These are phyloP conservation scores for Streptopelia turtur DNA, from an alignment of 2,797 vertebrate species.

Conservation along the genomic window DNA sequence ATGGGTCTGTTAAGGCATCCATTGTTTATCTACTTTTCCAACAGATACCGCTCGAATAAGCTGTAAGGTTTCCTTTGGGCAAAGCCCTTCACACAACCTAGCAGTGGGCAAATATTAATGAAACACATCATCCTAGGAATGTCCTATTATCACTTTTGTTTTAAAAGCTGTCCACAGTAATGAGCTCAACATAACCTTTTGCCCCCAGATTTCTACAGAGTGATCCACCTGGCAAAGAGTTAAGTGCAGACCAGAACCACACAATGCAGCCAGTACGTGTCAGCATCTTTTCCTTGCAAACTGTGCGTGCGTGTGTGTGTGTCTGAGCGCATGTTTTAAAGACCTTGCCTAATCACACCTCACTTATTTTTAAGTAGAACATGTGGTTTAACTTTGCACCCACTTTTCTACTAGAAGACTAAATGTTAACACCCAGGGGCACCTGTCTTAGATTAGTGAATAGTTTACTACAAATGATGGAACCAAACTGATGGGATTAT, in stretches of 20 bases:
- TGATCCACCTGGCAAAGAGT: slow-evolving; percentile 58
- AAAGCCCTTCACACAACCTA: background rate
- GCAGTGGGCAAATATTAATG: slow-evolving; percentile 43
- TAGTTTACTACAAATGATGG: slow-evolving; percentile 73
- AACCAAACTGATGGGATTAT: slow-evolving; percentile 55
- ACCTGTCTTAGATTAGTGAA: slow-evolving; percentile 90
- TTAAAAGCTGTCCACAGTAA: slow-evolving; percentile 64
- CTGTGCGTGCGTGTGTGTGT: background rate
- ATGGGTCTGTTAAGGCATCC: background rate
- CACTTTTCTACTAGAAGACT: slow-evolving; percentile 93
- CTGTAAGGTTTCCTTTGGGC: background rate
- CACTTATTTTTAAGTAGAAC: slow-evolving; percentile 84
- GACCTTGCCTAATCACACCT: slow-evolving; percentile 84
- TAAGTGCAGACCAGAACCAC: slow-evolving; percentile 61
- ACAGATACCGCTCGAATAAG: background rate
- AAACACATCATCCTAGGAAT: slow-evolving; percentile 63
- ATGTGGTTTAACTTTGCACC: slow-evolving; percentile 99
- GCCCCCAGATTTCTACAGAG: slow-evolving; percentile 60
- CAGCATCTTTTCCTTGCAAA: slow-evolving; percentile 45
- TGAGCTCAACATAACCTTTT: slow-evolving; percentile 65
- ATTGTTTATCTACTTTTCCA: background rate
- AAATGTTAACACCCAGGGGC: slow-evolving; percentile 89
- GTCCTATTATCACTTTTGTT: slow-evolving; percentile 60
- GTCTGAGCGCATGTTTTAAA: slow-evolving; percentile 51
- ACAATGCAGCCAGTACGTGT: slow-evolving; percentile 37